Evolutionary conservation across 2,797 vertebrate genomes (phyloP).

Genomic region (Salmo trutta): DNA sequence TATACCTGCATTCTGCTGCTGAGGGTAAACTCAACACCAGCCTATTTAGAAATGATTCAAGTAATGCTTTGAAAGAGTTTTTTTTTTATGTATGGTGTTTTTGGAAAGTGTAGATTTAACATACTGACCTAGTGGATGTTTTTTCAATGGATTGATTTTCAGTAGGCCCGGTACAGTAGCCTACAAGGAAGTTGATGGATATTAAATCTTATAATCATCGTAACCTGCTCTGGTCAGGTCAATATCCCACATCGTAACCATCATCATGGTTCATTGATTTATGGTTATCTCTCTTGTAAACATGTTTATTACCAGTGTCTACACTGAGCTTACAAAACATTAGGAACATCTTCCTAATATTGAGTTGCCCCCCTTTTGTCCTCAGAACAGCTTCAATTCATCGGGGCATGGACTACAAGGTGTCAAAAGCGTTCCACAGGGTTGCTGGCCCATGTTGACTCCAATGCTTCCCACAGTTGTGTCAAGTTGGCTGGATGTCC

Average conservation of each 20-base stretch:
- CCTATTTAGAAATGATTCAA: conserved; percentile 6
- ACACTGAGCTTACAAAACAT: neutral
- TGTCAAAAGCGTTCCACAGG: too few species aligned
- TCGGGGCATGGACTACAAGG: too few species aligned
- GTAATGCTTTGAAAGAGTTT: neutral
- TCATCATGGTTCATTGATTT: too few species aligned
- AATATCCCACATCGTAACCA: too few species aligned
- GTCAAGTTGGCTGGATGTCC: too few species aligned
- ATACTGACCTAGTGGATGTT: neutral
- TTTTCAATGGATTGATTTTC: neutral
- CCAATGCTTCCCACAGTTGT: too few species aligned
- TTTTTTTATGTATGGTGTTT: neutral
- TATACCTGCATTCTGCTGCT: neutral
- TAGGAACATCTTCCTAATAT: too few species aligned
- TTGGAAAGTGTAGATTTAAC: neutral
- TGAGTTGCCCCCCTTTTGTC: too few species aligned
- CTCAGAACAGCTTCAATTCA: too few species aligned
- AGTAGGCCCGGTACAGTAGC: neutral
- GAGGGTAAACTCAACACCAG: neutral
- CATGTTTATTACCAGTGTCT: neutral
- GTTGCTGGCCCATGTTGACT: too few species aligned
- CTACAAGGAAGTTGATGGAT: neutral
- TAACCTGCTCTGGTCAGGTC: neutral
- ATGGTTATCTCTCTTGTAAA: neutral
- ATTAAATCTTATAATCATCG: neutral